These are phyloP conservation scores for Campoletis sonorensis DNA, from an alignment of 1,140 invertebrate genomes.

Conservation along the genomic window DNA sequence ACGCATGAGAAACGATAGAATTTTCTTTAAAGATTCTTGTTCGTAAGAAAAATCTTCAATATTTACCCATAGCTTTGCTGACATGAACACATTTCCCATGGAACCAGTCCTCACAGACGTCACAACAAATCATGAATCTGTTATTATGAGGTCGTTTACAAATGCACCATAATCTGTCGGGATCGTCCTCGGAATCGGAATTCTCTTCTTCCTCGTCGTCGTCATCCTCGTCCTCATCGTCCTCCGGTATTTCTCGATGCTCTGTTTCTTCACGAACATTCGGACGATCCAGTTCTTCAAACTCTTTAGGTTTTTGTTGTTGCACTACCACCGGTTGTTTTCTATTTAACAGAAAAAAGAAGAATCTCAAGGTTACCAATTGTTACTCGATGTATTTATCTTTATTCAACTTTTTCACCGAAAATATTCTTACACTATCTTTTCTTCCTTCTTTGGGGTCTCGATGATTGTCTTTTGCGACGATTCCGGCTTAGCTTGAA, in stretches of 20 bases:
- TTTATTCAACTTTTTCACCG: too few species aligned
- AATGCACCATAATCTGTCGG: constrained; percentile 96
- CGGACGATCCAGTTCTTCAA: constrained; percentile 41
- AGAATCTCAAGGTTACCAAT: too few species aligned
- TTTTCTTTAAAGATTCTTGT: too few species aligned
- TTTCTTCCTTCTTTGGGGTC: constrained; percentile 53
- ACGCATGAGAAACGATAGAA: too few species aligned
- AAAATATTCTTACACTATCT: constrained; percentile 49
- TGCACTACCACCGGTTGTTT: constrained; percentile 36
- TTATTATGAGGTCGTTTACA: constrained; percentile 97
- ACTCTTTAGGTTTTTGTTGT: constrained; percentile 19
- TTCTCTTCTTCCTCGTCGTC: constrained; percentile 78
- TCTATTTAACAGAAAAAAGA: not conserved
- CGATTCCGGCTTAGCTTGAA: constrained; percentile 67
- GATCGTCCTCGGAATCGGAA: constrained; percentile 92
- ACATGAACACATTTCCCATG: constrained; percentile 97
- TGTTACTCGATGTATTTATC: too few species aligned
- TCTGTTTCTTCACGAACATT: constrained; percentile 40
- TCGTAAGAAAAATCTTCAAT: not conserved
- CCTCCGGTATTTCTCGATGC: constrained; percentile 43
- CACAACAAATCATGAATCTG: constrained; percentile 98
- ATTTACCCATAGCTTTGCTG: constrained; percentile 89
- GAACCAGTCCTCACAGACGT: constrained; percentile 97
- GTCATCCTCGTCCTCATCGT: constrained; percentile 68
- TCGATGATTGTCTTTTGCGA: constrained; percentile 47